Conservation (phyloP, 2,113 vertebrate species). For the Apaloderma vittatum region DNA sequence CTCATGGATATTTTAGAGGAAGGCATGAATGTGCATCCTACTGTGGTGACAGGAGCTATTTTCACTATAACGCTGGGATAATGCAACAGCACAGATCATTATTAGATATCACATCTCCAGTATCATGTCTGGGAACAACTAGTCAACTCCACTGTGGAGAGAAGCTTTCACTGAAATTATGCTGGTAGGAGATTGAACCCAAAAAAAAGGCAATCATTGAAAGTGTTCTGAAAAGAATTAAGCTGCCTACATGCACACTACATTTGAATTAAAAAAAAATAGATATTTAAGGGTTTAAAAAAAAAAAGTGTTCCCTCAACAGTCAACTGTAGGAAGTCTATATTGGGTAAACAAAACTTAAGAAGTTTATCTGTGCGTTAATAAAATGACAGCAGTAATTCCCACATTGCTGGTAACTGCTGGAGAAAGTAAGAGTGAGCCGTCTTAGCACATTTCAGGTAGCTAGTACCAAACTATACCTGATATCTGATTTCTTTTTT, state of each 20-base stretch:
- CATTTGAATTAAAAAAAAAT: background rate
- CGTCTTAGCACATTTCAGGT: background rate
- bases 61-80: background rate
- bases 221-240: background rate
- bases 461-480: background rate
- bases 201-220: background rate
- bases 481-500: background rate
- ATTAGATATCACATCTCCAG: background rate
- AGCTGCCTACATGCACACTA: background rate
- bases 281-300: background rate
- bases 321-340: background rate
- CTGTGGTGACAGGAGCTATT: constrained; percentile 2
- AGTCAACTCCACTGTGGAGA: background rate
- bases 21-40: background rate
- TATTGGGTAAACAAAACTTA: background rate
- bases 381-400: background rate
- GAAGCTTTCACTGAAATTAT: background rate
- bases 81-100: background rate
- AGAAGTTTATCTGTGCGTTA: background rate
- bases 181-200: background rate
- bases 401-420: background rate
- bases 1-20: background rate
- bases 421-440: background rate
- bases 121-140: background rate
- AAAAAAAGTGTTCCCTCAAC: background rate